Conservation (phyloP, 2,797 vertebrate species). For the Sebastes variabilis region DNA sequence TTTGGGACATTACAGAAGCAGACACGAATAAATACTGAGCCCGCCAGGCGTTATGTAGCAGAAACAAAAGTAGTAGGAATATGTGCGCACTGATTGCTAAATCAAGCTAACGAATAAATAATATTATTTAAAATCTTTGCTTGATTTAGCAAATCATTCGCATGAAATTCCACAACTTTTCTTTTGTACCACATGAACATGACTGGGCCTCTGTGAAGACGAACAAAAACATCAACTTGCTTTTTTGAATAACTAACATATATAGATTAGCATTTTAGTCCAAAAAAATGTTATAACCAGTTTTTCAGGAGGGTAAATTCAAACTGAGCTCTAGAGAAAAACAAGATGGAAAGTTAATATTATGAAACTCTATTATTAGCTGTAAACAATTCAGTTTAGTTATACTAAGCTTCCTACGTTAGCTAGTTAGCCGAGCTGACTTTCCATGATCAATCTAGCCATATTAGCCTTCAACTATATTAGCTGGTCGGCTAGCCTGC, state of each 20-base stretch:
- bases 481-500: neutral
- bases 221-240: neutral
- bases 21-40: neutral
- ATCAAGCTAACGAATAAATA: neutral
- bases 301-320: neutral
- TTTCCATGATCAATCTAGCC: neutral
- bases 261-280: neutral
- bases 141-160: neutral
- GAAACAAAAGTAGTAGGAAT: neutral
- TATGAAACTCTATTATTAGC: neutral
- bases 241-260: neutral
- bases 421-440: neutral
- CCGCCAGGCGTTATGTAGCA: neutral
- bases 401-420: neutral
- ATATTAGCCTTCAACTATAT: neutral
- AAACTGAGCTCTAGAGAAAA: neutral
- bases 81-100: neutral
- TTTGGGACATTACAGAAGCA: neutral
- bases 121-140: neutral
- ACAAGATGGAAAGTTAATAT: neutral
- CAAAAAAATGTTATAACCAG: neutral
- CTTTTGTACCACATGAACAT: neutral
- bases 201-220: neutral
- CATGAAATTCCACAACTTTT: neutral
- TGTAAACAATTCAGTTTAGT: neutral